Percentiles rank a stretch among this genome's conserved stretches.
phyloP scores from a whole-genome alignment of 2,113 vertebrate genomes.

The Caretta caretta region DNA sequence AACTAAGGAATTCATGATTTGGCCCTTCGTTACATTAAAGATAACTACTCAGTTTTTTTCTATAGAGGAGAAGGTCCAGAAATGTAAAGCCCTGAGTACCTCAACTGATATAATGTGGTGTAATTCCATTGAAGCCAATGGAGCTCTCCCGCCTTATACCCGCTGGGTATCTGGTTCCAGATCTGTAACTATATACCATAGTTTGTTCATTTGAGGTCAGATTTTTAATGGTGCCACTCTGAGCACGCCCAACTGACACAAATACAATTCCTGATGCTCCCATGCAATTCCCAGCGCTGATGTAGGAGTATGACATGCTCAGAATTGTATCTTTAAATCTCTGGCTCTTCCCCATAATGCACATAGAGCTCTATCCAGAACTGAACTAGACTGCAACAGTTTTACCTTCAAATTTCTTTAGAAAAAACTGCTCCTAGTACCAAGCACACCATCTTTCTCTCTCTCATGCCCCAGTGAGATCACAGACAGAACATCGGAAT shows the following conservation, averaged over 20 bases:
- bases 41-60: neutral
- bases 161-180: neutral
- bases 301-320: neutral
- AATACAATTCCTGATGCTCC: neutral
- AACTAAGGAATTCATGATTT: neutral
- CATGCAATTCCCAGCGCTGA: neutral
- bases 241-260: neutral
- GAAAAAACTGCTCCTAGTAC: neutral
- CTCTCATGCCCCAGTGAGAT: neutral
- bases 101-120: neutral
- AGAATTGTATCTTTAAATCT: neutral
- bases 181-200: neutral
- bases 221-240: neutral
- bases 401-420: neutral
- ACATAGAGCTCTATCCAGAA: neutral
- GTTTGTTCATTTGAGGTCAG: neutral
- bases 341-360: neutral
- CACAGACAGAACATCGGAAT: neutral
- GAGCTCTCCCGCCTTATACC: neutral
- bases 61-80: neutral
- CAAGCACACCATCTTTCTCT: neutral
- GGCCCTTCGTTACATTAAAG: neutral
- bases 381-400: constrained; percentile 1
- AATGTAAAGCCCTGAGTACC: neutral
- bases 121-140: neutral